Percentiles rank a stretch among this genome's conserved stretches.
These are phyloP conservation scores for Chymomyza caudatula DNA, from an alignment of 2,888 invertebrate species.

Conservation along the genomic window DNA sequence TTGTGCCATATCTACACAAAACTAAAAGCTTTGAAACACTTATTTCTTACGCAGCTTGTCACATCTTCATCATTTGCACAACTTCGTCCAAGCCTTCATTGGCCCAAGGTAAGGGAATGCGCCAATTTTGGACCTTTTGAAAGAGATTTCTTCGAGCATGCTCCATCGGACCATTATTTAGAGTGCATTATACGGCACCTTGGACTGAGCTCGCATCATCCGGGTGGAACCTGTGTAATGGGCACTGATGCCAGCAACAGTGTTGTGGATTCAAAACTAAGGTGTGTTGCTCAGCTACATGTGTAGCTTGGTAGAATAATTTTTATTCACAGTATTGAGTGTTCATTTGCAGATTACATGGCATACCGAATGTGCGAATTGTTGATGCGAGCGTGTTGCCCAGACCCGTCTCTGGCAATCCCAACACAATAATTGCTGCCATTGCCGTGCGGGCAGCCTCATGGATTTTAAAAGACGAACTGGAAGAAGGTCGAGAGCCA, in stretches of 20 bases:
- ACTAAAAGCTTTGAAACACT: neutral
- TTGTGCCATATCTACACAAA: no score
- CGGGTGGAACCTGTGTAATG: conserved; percentile 87
- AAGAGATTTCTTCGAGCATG: conserved; percentile 74
- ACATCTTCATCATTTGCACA: conserved; percentile 81
- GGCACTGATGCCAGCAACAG: conserved; percentile 79
- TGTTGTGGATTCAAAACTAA: conserved; percentile 84
- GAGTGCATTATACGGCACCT: conserved; percentile 83
- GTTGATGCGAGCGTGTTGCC: conserved; percentile 91
- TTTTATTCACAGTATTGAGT: neutral
- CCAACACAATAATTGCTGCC: conserved; percentile 84
- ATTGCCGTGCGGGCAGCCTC: conserved; percentile 84
- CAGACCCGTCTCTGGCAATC: conserved; percentile 86
- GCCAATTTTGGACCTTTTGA: conserved; percentile 78
- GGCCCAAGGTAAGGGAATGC: conserved; percentile 83
- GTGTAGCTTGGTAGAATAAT: neutral
- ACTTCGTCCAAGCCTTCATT: conserved; percentile 82
- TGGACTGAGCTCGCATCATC: conserved; percentile 87
- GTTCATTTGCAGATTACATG: conserved; percentile 80
- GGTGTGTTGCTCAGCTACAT: conserved; percentile 76
- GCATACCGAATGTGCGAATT: conserved; percentile 83
- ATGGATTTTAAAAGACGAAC: conserved; percentile 79
- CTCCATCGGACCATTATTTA: conserved; percentile 80
- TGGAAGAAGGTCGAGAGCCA: conserved; percentile 23
- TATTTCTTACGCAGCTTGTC: conserved; percentile 73